These are phyloP conservation scores for Carabus problematicus DNA, from an alignment of 2,888 invertebrate genomes.

Conservation along the genomic window DNA sequence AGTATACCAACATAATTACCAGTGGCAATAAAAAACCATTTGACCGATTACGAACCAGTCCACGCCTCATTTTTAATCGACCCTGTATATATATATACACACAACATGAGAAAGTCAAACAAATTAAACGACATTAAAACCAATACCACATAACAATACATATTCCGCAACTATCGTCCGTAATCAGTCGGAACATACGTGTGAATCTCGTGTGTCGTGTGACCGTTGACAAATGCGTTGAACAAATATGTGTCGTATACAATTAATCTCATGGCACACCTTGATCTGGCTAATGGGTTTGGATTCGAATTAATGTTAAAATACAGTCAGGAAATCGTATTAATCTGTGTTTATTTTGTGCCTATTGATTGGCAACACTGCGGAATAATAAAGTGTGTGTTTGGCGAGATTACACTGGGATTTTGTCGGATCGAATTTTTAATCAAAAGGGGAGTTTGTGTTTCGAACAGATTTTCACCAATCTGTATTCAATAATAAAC, in stretches of 20 bases:
- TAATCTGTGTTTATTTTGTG: constrained; percentile 38
- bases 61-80: constrained; percentile 38
- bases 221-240: constrained; percentile 39
- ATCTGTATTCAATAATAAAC: too few relatives aligned
- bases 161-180: constrained; percentile 6
- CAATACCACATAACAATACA: background rate
- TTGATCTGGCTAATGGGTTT: constrained; percentile 49
- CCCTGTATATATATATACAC: constrained; percentile 18
- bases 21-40: constrained; percentile 36
- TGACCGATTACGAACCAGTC: constrained; percentile 35
- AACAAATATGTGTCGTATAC: constrained; percentile 44
- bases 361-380: background rate
- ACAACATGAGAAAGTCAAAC: constrained; percentile 39
- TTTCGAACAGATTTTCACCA: too few relatives aligned
- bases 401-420: too few relatives aligned
- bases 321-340: constrained; percentile 34
- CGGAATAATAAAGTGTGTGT: too few relatives aligned
- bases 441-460: too few relatives aligned
- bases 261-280: constrained; percentile 48
- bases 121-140: constrained; percentile 41
- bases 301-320: constrained; percentile 48
- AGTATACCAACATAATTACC: constrained; percentile 23
- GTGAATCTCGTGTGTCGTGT: background rate
- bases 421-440: too few relatives aligned
- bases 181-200: background rate